Percentiles rank a stretch among this genome's conserved stretches.
These are phyloP conservation scores for Neolamprologus sp. DNA, from an alignment of 2,113 vertebrate genomes.

Conservation along the genomic window DNA sequence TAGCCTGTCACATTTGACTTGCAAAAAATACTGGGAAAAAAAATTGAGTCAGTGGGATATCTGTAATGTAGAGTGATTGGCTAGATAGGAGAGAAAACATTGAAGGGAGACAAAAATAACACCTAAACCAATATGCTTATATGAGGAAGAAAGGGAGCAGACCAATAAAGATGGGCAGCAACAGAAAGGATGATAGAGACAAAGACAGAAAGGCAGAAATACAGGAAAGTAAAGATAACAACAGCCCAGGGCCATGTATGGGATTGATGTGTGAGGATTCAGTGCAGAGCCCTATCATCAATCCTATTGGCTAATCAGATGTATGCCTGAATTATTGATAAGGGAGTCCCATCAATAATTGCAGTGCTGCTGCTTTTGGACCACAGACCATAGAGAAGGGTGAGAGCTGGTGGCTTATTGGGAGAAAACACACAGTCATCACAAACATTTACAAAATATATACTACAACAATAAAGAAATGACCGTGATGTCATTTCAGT, in stretches of 20 bases:
- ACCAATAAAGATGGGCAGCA: background rate
- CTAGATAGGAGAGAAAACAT: background rate
- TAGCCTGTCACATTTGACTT: background rate
- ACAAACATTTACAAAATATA: background rate
- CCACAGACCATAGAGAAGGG: constrained; percentile 20
- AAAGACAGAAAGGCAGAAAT: constrained; percentile 6
- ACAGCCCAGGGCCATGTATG: constrained; percentile 25
- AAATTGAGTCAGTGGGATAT: background rate
- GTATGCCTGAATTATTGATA: constrained; percentile 72
- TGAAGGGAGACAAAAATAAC: background rate
- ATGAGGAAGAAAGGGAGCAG: background rate
- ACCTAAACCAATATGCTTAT: background rate
- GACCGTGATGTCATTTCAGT: background rate
- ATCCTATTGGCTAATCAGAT: constrained; percentile 70
- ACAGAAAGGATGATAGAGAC: constrained; percentile 11
- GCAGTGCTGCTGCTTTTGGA: constrained; percentile 47
- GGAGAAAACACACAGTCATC: constrained; percentile 2
- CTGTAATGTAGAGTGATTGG: background rate
- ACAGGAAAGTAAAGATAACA: constrained; percentile 28
- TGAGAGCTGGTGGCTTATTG: constrained; percentile 10
- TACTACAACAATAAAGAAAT: background rate
- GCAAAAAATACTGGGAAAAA: background rate
- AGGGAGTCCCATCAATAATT: constrained; percentile 64
- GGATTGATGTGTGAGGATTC: constrained; percentile 50
- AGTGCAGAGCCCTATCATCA: constrained; percentile 40